Evolutionary conservation across 1,140 invertebrate species (phyloP).

Genomic region (Globodera ellingtonae): DNA sequence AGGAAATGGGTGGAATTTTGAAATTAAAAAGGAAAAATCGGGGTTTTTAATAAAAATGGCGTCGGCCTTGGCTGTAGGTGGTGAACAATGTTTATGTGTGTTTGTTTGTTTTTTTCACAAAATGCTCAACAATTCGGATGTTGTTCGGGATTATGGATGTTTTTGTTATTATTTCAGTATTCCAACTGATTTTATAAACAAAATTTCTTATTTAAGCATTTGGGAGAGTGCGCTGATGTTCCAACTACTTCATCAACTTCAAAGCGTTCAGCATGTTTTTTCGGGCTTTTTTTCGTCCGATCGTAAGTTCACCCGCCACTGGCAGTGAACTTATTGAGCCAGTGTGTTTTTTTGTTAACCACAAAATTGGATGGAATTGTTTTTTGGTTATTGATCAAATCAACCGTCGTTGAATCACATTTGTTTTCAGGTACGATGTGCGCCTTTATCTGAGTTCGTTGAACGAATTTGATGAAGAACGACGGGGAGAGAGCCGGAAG

Average conservation of each 20-base stretch:
- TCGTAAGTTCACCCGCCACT: conserved; percentile 11
- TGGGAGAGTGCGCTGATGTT: not conserved
- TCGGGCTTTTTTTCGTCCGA: conserved; percentile 10
- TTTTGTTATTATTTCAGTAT: not conserved
- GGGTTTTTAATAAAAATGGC: too few species aligned
- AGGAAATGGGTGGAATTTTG: too few species aligned
- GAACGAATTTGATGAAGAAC: conserved; percentile 39
- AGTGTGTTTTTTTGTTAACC: not conserved
- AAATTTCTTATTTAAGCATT: not conserved
- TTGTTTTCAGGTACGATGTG: conserved; percentile 82
- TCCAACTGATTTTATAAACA: not conserved
- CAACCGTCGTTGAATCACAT: not conserved
- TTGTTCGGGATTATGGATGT: too few species aligned
- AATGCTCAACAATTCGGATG: too few species aligned
- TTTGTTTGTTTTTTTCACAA: not conserved
- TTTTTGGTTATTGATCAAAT: not conserved
- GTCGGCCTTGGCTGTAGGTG: too few species aligned
- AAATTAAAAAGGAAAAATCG: too few species aligned
- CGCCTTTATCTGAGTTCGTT: conserved; percentile 77
- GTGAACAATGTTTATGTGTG: too few species aligned
- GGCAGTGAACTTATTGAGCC: conserved; percentile 15
- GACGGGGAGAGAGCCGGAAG: not conserved
- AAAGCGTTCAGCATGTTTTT: not conserved
- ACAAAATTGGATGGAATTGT: too few species aligned
- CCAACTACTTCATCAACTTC: not conserved